Evolutionary conservation across 1,140 invertebrate species (phyloP).

Genomic region (Drosophila persimilis): DNA sequence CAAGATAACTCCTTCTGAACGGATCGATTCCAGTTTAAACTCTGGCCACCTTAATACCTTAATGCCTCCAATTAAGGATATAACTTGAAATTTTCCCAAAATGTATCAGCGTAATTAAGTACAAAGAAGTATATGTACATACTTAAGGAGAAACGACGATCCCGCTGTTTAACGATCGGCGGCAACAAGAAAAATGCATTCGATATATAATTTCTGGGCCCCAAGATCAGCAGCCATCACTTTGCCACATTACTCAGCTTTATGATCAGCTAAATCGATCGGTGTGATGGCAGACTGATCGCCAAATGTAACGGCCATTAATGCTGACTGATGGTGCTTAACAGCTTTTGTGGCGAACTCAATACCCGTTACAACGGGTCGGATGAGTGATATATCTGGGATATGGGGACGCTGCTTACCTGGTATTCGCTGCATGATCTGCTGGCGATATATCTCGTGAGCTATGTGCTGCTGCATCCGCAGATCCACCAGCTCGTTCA

Average conservation of each 20-base stretch:
- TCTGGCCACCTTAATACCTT: constrained; percentile 25
- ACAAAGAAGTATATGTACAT: constrained; percentile 6
- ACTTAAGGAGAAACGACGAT: constrained; percentile 16
- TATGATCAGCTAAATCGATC: constrained; percentile 33
- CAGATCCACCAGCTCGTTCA: constrained; percentile 82
- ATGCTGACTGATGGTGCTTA: constrained; percentile 61
- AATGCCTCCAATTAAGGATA: constrained; percentile 22
- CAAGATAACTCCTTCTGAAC: not conserved
- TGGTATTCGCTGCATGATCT: constrained; percentile 83
- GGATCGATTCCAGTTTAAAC: not conserved
- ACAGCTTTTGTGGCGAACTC: constrained; percentile 35
- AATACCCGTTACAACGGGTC: constrained; percentile 19
- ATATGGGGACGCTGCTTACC: constrained; percentile 53
- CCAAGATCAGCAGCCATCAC: constrained; percentile 24
- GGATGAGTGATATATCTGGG: constrained; percentile 36
- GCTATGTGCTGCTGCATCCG: constrained; percentile 82
- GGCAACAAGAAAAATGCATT: constrained; percentile 44
- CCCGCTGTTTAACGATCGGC: constrained; percentile 45
- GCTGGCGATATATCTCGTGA: constrained; percentile 82
- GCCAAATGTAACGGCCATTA: constrained; percentile 50
- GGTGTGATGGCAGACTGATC: constrained; percentile 9
- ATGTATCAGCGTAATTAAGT: constrained; percentile 6
- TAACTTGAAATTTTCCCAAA: constrained; percentile 2
- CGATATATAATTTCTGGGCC: constrained; percentile 27
- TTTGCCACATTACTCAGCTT: constrained; percentile 74